Evolutionary conservation across 2,888 invertebrate species (phyloP), one percentile per base, ranked within the genome.

Genomic region (Andrena minutula): DNA sequence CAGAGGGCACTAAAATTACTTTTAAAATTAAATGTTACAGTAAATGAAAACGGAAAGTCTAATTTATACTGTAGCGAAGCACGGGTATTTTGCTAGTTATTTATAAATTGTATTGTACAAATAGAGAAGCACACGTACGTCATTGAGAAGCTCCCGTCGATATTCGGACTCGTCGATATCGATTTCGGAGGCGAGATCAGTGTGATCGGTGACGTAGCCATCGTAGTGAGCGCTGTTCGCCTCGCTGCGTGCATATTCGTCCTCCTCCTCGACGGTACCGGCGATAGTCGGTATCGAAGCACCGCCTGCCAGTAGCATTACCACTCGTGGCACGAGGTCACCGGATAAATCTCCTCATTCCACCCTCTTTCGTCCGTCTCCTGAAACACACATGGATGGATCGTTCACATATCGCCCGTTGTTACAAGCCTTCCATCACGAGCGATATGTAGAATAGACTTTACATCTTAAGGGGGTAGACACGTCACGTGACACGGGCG

Each of bases 161-260:
- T 97, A 95, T 92, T 97, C 97, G 49, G 96, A 96, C 93, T 97
- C 97, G 93, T 97, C 97, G 70, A 93, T 91, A 82, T 93, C 93
- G 79, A 93, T 92, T 91, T 97, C 97, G 69, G 97, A 97, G 82
- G 96, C 97, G 71, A 97, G 95, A 93, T 97, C 97, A 26, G 97
- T 97, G 90, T 97, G 97, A 93, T 97, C 97, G 70, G 97, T 97
- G 91, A 97, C 96, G 92, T 97, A 97, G 84, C 93, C 94, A 90
- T 93, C 94, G 84, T 90, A 93, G 69, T 90, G 91, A 73, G 90
- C 92, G 81, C 93, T 93, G 82, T 92, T 92, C 16, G 92, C 92
- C 82, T 93, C 93, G 84, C 93, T 94, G 70, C 91, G 91, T 73
- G 92, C 91, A 82, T 90, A 90, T 75, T 92, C 92, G 75, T 93